Evolutionary conservation across 2,797 vertebrate genomes (phyloP), one percentile per base, ranked within the genome.

Genomic region (Microhierax caerulescens): DNA sequence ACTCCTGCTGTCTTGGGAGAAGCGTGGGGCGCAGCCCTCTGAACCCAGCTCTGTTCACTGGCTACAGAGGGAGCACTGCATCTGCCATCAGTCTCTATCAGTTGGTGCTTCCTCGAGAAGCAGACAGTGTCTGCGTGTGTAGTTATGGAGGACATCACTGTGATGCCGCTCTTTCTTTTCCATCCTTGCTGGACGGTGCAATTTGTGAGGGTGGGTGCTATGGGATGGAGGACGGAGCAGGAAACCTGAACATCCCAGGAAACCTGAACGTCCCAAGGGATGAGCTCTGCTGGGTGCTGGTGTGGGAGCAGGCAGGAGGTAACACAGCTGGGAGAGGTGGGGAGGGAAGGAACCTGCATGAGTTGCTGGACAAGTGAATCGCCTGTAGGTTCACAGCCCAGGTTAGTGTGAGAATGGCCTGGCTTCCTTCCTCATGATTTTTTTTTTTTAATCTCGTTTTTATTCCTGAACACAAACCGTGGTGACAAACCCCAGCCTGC

Each of bases 201-300:
- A 0, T 65, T 73, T 41, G 21, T 79, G 28, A 76, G 13, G 18
- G 7, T 0, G 0, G 6, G 4, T 83, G 54, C 16, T n/a, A 36
- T 2, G 2, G 34, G 36, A 36, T 2, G 2, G 34, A 41, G 18
- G 54, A 54, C 1, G 4, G 25, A 86, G 39, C 39, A 39, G 39
- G 39, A 39, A 39, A 39, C 39, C 14, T 39, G 39, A 39, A 39
- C 39, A 39, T 39, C 39, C 39, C 28, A 43, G 73, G 45, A 82
- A 78, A 68, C 13, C 32, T 0, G 0, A 61, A 24, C 1, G 9
- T 21, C 4, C 1, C 15, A 57, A 36, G 43, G 45, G 24, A 63
- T 28, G 59, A 41, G n/a, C 12, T 8, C 27, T 75, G 39, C 39
- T 48, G 48, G 64, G 28, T 18, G 2, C 0, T 2, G 9, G 27